Base-by-base conservation (phyloP, 1,140 invertebrate genomes). In the Acromyrmex echinatior region DNA sequence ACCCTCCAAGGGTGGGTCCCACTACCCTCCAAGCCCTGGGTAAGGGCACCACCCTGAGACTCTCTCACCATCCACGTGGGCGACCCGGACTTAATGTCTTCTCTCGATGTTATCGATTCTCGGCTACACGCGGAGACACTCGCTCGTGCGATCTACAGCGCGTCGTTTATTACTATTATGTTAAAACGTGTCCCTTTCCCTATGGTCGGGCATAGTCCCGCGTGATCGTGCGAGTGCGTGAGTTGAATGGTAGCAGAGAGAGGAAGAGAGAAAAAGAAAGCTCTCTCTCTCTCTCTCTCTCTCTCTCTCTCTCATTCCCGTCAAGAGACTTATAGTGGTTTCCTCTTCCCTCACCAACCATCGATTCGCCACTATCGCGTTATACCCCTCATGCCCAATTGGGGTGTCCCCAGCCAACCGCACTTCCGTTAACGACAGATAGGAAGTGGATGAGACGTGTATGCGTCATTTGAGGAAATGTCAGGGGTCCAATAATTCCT, bases 101-200 rank as follows among this genome's bases (percentile, higher is more conserved):
- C 31, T 65, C 31, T 39, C 31, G 56, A 84, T 84, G 80, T 31
- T 84, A 84, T 84, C 70, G 80, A 84, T 84, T 70, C 80, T 6
- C 25, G 62, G 62, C 25, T n/a, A 39, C 63, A 35, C 73, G 35
- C 51, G 16, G 68, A 73, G 79, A 71, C 51, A 35, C 25, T 9
- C 56, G 80, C 39, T 39, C 56, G 74, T 35, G 66, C 68, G 80
- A 84, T 84, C 80, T 74, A 31, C 25, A 63, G 39, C 70, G 73
- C 56, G 80, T 84, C 80, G 70, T 84, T 84, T 84, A 63, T 84
- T 84, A 84, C 39, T 62, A 84, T 84, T 84, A 84, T 84, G 74
- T 84, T 84, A 84, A 84, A 80, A 74, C 70, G 39, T 84, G 80
- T 84, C 56, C 39, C 80, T 74, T 12, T 12, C 70, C 28, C 28